These are phyloP conservation scores for Butorides virescens DNA, from an alignment of 2,113 vertebrate genomes.

Conservation along the genomic window DNA sequence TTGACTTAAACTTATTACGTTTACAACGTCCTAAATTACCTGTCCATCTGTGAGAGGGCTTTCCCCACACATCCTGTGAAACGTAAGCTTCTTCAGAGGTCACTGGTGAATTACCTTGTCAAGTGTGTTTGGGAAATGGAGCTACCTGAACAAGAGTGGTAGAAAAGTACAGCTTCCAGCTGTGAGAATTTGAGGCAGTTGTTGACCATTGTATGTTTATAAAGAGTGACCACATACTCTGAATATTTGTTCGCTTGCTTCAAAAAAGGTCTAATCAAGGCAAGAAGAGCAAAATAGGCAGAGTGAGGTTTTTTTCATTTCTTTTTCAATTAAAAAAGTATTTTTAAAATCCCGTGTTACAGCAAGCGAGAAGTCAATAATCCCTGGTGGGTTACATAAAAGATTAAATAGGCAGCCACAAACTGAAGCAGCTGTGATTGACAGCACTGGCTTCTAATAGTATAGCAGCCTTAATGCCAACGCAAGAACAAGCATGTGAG, in stretches of 20 bases:
- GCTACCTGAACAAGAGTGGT: background rate
- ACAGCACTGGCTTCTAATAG: background rate
- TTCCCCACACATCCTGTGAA: background rate
- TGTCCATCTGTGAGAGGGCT: background rate
- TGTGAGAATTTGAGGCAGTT: background rate
- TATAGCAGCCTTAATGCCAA: background rate
- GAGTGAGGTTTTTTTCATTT: background rate
- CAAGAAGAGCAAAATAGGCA: background rate
- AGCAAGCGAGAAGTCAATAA: background rate
- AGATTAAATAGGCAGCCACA: slow-evolving; percentile 9
- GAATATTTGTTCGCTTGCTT: background rate
- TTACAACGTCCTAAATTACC: background rate
- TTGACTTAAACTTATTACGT: rapidly evolving
- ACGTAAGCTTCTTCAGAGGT: background rate
- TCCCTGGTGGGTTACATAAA: slow-evolving; percentile 36
- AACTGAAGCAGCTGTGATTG: background rate
- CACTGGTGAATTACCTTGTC: background rate
- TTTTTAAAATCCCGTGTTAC: background rate
- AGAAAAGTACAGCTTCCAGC: background rate
- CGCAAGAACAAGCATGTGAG: rapidly evolving
- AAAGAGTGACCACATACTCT: background rate
- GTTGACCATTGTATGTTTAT: background rate
- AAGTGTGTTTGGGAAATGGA: background rate
- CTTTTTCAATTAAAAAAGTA: background rate
- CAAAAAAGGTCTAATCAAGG: background rate